Conservation (phyloP, 2,797 vertebrate species). For the Cyclopterus lumpus region DNA sequence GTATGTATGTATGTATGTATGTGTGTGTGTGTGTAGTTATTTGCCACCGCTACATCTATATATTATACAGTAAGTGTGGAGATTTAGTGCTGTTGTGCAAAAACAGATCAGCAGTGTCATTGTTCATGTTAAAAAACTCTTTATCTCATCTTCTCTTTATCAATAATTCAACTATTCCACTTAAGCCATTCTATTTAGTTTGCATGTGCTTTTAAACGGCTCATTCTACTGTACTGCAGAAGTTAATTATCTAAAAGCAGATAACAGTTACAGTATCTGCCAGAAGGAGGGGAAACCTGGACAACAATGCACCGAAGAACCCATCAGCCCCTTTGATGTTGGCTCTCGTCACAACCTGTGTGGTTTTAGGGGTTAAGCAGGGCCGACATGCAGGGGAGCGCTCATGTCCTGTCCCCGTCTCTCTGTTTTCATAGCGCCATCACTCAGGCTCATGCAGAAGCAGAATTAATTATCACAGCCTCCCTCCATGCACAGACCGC, state of each 20-base stretch:
- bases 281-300: conserved; percentile 25
- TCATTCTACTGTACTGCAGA: not conserved
- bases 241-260: not conserved
- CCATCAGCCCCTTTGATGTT: conserved; percentile 46
- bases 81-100: not conserved
- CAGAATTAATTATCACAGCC: conserved; percentile 67
- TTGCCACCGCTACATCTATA: not conserved
- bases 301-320: conserved; percentile 28
- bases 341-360: conserved; percentile 53
- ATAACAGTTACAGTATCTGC: conserved; percentile 22
- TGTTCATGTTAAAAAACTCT: not conserved
- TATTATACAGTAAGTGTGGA: not conserved
- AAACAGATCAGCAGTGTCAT: conserved; percentile 2
- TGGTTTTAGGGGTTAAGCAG: conserved; percentile 52
- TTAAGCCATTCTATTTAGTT: not conserved
- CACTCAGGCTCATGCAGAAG: conserved; percentile 63
- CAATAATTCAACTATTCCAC: not conserved
- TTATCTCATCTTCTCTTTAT: not conserved
- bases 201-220: not conserved
- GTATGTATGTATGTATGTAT: not conserved
- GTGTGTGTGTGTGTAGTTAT: not conserved
- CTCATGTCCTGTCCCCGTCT: conserved; percentile 65
- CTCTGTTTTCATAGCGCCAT: conserved; percentile 60
- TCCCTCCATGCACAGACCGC: conserved; percentile 51
- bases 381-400: conserved; percentile 54